Conservation (phyloP, 2,888 invertebrate species). For the Diachrysia chrysitis region DNA sequence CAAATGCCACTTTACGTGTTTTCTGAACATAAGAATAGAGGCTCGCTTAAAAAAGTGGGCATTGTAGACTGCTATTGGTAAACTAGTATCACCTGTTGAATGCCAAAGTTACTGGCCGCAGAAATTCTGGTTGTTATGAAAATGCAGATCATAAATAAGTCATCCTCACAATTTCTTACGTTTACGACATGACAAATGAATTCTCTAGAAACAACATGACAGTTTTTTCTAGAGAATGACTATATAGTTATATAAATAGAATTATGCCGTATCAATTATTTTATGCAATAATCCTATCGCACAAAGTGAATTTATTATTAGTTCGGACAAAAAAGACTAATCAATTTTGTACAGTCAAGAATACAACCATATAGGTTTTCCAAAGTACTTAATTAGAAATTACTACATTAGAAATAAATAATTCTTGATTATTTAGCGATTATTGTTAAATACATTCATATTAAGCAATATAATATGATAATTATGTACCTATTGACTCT, state of each 20-base stretch:
- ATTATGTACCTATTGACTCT: too few species aligned
- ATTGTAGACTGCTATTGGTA: background rate
- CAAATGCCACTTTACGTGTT: too few species aligned
- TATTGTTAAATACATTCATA: too few species aligned
- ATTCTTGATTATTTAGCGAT: too few species aligned
- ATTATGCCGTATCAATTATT: conserved; percentile 4
- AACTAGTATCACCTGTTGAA: background rate
- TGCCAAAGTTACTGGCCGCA: background rate
- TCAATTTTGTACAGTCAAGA: background rate
- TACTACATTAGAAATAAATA: too few species aligned
- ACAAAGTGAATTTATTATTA: conserved; percentile 16
- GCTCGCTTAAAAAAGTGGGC: background rate
- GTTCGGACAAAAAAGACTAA: conserved; percentile 6
- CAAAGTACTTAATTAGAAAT: background rate
- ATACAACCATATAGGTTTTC: background rate
- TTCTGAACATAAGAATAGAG: background rate
- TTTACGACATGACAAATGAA: too few species aligned
- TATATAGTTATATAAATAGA: conserved; percentile 52
- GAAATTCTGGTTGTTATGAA: background rate
- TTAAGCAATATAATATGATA: too few species aligned
- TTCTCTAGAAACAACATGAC: too few species aligned
- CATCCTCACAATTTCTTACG: too few species aligned
- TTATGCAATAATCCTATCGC: background rate
- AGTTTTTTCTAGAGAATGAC: background rate
- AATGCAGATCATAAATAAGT: background rate